Evolutionary conservation across 1,140 invertebrate species (phyloP), one percentile per base, ranked within the genome.

Genomic region (Bombus huntii): DNA sequence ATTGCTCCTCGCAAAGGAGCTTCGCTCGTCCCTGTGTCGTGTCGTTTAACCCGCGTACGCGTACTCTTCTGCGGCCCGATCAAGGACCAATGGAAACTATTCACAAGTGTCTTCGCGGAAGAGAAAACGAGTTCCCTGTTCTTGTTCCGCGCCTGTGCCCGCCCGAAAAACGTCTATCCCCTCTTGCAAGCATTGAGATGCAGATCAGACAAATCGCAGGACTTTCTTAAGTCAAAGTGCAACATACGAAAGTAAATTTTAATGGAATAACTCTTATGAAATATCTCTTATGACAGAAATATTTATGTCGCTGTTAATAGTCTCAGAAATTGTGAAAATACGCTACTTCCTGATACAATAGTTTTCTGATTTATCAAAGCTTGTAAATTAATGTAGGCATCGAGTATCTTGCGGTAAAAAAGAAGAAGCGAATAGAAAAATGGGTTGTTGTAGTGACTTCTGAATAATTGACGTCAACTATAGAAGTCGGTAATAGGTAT

Each of bases 21-120:
- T 53, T 57, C 83, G 65, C 47, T 31, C 79, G 89, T 89, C 91
- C 92, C 89, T 92, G 90, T 85, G 66, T 34, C 75, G 81, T 88
- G 89, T 83, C 88, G 81, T 89, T 92, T 92, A 92, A 92, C 86
- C 89, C 88, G 83, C 65, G 80, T 78, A 87, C 72, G 83, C 62
- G 65, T 31, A 79, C 79, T 86, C 80, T 28, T 70, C 22, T n/a
- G 53, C 66, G 15, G 39, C 22, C 65, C 70, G 83, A 92, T 92
- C 92, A 93, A 93, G 92, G 92, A 92, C 87, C 79, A 89, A 83
- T 92, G 91, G 90, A 92, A 92, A 90, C 80, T 91, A 92, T 89
- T 85, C 47, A 86, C 68, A 25, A 31, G 31, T 34, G 31, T 47
- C 42, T 77, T 86, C 70, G 71, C 88, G 87, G 89, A 92, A 91